Conservation (phyloP, 2,888 invertebrate species). For the Nymphalis c-album region DNA sequence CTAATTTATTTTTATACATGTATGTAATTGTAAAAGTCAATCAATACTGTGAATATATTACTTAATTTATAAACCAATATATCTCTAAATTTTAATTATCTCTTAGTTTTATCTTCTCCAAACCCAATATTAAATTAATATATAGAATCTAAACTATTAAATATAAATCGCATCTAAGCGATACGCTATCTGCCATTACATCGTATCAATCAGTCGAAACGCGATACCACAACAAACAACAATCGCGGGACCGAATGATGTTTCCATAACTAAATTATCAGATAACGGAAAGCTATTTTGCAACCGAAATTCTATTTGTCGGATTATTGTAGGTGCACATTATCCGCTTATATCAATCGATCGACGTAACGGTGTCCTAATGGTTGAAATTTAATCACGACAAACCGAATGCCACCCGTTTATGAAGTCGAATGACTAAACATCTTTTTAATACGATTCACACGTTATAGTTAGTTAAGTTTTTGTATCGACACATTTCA, state of each 20-base stretch:
- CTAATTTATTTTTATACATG: neutral
- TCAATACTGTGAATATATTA: no score
- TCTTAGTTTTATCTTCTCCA: no score
- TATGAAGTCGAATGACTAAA: constrained; percentile 80
- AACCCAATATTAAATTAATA: no score
- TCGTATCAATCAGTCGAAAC: constrained; percentile 10
- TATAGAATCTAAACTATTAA: neutral
- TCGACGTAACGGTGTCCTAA: constrained; percentile 74
- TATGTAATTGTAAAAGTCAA: neutral
- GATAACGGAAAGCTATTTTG: constrained; percentile 52
- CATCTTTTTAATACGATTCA: constrained; percentile 82
- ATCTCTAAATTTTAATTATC: no score
- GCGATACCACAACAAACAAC: constrained; percentile 11
- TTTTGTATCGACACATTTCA: constrained; percentile 80
- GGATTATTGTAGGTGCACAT: constrained; percentile 66
- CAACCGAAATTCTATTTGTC: constrained; percentile 64
- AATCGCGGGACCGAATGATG: constrained; percentile 15
- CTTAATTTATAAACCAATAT: no score
- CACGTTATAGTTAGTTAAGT: constrained; percentile 81
- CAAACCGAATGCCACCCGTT: constrained; percentile 80
- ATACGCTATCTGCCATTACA: neutral
- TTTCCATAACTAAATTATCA: constrained; percentile 32
- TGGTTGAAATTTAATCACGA: constrained; percentile 80
- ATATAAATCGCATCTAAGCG: neutral
- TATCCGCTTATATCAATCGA: constrained; percentile 67